These are phyloP conservation scores for Nomada fucata DNA, from an alignment of 2,888 invertebrate species.

Conservation along the genomic window DNA sequence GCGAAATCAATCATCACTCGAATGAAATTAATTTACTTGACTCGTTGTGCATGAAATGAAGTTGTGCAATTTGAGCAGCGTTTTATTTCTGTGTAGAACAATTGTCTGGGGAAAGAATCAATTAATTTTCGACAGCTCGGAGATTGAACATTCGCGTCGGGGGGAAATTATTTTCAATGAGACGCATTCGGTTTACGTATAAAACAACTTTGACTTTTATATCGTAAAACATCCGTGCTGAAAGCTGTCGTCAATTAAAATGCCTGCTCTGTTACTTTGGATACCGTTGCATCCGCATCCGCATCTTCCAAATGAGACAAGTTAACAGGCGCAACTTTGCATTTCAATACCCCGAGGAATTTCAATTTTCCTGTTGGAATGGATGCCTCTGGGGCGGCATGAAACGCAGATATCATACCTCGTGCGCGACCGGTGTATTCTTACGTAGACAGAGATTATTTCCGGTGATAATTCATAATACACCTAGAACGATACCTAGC, in stretches of 20 bases:
- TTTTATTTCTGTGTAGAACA: too few relatives aligned
- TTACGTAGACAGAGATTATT: constrained; percentile 7
- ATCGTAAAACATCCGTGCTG: background rate
- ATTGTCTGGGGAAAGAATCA: too few relatives aligned
- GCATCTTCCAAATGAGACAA: background rate
- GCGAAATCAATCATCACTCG: too few relatives aligned
- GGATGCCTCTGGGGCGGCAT: background rate
- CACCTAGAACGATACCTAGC: constrained; percentile 31
- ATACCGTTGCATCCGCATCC: background rate
- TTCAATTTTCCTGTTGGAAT: constrained; percentile 13
- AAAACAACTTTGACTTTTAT: too few relatives aligned
- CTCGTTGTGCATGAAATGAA: too few relatives aligned
- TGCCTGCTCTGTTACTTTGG: background rate
- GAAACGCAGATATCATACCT: constrained; percentile 10
- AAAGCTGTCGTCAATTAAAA: background rate
- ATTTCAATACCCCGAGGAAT: background rate
- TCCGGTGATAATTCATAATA: constrained; percentile 24
- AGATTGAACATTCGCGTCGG: too few relatives aligned
- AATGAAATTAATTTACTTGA: too few relatives aligned
- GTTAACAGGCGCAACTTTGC: background rate
- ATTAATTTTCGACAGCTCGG: too few relatives aligned
- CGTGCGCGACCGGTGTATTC: background rate
- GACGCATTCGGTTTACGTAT: too few relatives aligned
- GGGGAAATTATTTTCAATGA: too few relatives aligned
- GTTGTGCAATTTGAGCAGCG: too few relatives aligned